These are phyloP conservation scores for Micoletzkya japonica DNA, from an alignment of 2,888 invertebrate genomes.

Conservation along the genomic window DNA sequence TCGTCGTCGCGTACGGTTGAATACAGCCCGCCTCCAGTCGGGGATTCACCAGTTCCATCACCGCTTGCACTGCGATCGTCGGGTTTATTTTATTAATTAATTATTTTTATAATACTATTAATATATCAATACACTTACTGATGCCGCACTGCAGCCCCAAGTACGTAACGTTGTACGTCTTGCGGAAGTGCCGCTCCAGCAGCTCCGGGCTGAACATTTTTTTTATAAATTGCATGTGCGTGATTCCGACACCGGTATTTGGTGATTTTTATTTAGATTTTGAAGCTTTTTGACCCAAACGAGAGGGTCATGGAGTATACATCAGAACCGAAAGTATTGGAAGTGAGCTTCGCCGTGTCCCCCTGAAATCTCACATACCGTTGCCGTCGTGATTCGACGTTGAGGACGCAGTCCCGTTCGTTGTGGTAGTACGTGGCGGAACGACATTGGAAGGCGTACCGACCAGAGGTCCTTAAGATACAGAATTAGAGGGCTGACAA, in stretches of 20 bases:
- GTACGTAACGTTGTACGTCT: slow-evolving; percentile 27
- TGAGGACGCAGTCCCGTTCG: slow-evolving; percentile 60
- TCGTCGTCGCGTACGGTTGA: slow-evolving; percentile 18
- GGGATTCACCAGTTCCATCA: slow-evolving; percentile 11
- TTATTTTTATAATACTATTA: not conserved
- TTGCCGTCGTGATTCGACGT: slow-evolving; percentile 43
- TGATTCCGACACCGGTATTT: too few relatives aligned
- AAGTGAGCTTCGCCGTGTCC: too few relatives aligned
- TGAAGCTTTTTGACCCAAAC: too few relatives aligned
- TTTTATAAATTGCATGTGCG: too few relatives aligned
- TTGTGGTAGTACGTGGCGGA: slow-evolving; percentile 62
- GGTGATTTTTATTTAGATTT: too few relatives aligned
- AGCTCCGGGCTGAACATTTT: slow-evolving; percentile 14
- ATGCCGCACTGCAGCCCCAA: slow-evolving; percentile 26
- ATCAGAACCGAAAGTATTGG: too few relatives aligned
- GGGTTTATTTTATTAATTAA: too few relatives aligned
- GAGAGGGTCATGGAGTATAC: too few relatives aligned
- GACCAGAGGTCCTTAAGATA: slow-evolving; percentile 49
- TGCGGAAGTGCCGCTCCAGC: slow-evolving; percentile 21
- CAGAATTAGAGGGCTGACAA: not conserved
- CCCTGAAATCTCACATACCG: slow-evolving; percentile 5
- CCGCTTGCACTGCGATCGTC: slow-evolving; percentile 21
- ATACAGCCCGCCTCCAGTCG: slow-evolving; percentile 26
- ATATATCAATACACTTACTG: not conserved
- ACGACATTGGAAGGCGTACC: slow-evolving; percentile 61